Evolutionary conservation across 2,888 invertebrate genomes (phyloP), one percentile per base, ranked within the genome.

Genomic region (Iselma pallidipennis): DNA sequence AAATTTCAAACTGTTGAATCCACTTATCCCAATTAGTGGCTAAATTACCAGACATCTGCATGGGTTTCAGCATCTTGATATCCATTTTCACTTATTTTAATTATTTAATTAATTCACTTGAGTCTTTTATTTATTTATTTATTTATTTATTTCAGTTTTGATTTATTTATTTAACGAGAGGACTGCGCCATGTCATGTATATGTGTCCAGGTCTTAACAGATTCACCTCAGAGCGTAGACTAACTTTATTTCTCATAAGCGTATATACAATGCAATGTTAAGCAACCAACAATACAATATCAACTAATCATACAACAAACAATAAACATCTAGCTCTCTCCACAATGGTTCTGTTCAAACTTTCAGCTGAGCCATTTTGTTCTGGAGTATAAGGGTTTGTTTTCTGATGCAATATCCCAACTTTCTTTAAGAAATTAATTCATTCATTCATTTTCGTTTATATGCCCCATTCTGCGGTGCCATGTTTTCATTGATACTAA

Each of bases 21-120:
- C 67, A 74, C 57, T 59, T 67, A 21, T 62, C 66, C 70, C 69
- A 74, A 16, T 68, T 69, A 53, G 71, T 70, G 1, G 57, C 23
- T 16, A 23, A 31, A 48, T 65, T 65, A 10, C 61, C 61, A 7
- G 28, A 6, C 21, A 31, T 16, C 37, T 23, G 37, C n/a, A 55
- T 29, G 14, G 31, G 52, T 29, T 26, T 5, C 25, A 52, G 26
- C 14, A 31, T 52, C 16, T 48, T 55, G 23, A 16, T 2, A 4
- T 55, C 48, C 55, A 55, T 55, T 52, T 52, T 26, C 21, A 49
- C 23, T n/a, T 26, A 14, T 25, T 19, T 33, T n/a, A n/a, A n/a
- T n/a, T n/a, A n/a, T n/a, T n/a, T n/a, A n/a, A n/a, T n/a, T n/a
- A n/a, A n/a, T n/a, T n/a, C n/a, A n/a, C n/a, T n/a, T n/a, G n/a